phyloP scores from a whole-genome alignment of 2,888 invertebrate genomes.

The Epinotia bilunana region DNA sequence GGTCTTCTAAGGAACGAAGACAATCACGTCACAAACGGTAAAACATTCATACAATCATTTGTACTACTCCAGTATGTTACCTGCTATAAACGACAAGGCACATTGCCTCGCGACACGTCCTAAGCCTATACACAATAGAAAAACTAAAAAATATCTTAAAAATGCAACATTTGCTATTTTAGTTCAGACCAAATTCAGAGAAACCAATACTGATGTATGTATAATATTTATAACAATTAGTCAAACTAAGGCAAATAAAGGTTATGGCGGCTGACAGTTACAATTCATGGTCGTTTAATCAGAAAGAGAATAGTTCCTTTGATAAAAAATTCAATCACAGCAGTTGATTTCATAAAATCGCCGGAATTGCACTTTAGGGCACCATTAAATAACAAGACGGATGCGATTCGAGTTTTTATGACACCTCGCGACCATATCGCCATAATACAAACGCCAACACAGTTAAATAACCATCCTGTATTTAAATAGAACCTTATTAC shows the following conservation, averaged over 20 bases:
- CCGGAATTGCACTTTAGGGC: neutral
- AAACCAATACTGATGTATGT: conserved; percentile 65
- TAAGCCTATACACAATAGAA: conserved; percentile 56
- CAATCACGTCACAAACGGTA: conserved; percentile 54
- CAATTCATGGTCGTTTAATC: too few species aligned
- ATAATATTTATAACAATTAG: neutral
- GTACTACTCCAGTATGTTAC: conserved; percentile 82
- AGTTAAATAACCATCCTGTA: too few species aligned
- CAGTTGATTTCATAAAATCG: neutral
- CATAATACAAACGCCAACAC: too few species aligned
- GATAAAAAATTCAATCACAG: neutral
- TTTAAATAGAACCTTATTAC: too few species aligned
- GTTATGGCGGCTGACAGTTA: neutral
- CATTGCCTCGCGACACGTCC: conserved; percentile 68
- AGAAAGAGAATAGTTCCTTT: too few species aligned
- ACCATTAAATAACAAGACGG: too few species aligned
- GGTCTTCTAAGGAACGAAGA: conserved; percentile 41
- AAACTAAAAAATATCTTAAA: conserved; percentile 66
- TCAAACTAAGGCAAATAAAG: neutral
- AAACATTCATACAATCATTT: conserved; percentile 74
- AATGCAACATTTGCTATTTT: conserved; percentile 67
- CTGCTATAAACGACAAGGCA: conserved; percentile 64
- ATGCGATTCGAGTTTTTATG: too few species aligned
- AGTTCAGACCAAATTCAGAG: conserved; percentile 58
- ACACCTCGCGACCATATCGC: too few species aligned